Base-by-base conservation (phyloP, 2,113 vertebrate genomes). In the Etia nguti region DNA sequence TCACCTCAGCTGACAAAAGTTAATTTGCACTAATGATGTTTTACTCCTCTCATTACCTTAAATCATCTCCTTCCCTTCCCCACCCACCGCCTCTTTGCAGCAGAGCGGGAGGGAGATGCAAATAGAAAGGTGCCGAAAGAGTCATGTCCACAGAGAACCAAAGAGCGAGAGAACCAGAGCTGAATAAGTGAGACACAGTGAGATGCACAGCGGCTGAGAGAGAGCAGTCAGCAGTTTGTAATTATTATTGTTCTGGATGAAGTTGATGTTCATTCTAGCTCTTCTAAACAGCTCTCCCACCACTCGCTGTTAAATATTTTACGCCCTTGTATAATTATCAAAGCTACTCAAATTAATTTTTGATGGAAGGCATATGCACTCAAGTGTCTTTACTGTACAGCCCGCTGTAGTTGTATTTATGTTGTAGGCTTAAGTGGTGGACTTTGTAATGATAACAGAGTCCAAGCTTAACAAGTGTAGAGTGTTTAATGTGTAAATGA, bases 1-100 rank as follows among this genome's bases (percentile, higher is more conserved):
- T 96, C 95, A 96, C 96, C 96, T 96, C 96, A 90, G 94, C 95
- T 96, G 95, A 97, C 96, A 96, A 96, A 96, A 96, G 96, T 96
- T 97, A 96, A 97, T 97, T 97, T 96, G 95, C 95, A 94, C 96
- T 96, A 97, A 97, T 96, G 96, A 97, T 95, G 96, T 94, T 96
- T 96, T 96, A 96, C 96, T 96, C 95, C 93, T 95, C 92, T 96
- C 96, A 96, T 96, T 96, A 96, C 95, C 96, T 96, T 96, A 96
- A 97, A 97, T 97, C 95, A 96, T 96, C 92, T 93, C 87, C 89
- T 90, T 88, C 89, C 65, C 81, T 48, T 83, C 73, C 81, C 84
- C 36, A 82, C 85, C 83, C 31, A 81, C 84, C 70, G 84, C 86
- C 75, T 52, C 80, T 55, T 36, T 79, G 9, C 89, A 68, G 82